A percentile compares a stretch with the other conserved stretches of the same genome.
Evolutionary conservation across 2,888 invertebrate species (phyloP).

Genomic region (Neuroscelio doddi): DNA sequence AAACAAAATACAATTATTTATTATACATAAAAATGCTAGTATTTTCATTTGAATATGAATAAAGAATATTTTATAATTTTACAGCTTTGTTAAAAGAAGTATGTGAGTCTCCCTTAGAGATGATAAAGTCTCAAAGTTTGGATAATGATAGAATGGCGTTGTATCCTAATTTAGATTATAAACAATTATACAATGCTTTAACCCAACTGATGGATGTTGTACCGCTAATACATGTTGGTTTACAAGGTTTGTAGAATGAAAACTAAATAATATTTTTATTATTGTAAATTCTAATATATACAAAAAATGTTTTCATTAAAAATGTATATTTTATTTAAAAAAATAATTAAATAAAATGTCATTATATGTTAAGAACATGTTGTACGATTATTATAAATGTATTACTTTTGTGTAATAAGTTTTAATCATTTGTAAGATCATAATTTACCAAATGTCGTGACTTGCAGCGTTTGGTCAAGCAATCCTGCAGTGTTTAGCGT

Average conservation of each 20-base stretch:
- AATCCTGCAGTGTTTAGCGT: slow-evolving; percentile 93
- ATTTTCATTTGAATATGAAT: not conserved
- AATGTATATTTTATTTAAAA: not conserved
- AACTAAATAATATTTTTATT: not conserved
- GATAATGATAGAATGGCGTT: slow-evolving; percentile 90
- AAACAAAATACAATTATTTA: too few relatives aligned
- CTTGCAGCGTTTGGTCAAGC: slow-evolving; percentile 92
- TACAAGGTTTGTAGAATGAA: slow-evolving; percentile 77
- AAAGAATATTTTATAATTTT: slow-evolving; percentile 46
- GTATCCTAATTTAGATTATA: slow-evolving; percentile 97
- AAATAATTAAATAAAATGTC: slow-evolving; percentile 39
- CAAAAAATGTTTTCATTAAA: not conserved
- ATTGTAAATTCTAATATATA: not conserved
- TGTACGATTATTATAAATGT: not conserved
- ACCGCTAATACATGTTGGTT: slow-evolving; percentile 90
- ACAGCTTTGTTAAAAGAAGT: slow-evolving; percentile 97
- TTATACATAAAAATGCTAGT: too few relatives aligned
- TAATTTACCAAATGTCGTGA: slow-evolving; percentile 34
- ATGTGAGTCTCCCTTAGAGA: slow-evolving; percentile 91
- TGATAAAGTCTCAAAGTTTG: slow-evolving; percentile 89
- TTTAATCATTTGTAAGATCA: not conserved
- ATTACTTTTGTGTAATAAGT: not conserved
- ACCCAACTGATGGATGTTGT: slow-evolving; percentile 94
- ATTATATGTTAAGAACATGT: too few relatives aligned
- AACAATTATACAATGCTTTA: slow-evolving; percentile 94